Evolutionary conservation across 2,113 vertebrate genomes (phyloP).

Genomic region (Elgaria multicarinata): DNA sequence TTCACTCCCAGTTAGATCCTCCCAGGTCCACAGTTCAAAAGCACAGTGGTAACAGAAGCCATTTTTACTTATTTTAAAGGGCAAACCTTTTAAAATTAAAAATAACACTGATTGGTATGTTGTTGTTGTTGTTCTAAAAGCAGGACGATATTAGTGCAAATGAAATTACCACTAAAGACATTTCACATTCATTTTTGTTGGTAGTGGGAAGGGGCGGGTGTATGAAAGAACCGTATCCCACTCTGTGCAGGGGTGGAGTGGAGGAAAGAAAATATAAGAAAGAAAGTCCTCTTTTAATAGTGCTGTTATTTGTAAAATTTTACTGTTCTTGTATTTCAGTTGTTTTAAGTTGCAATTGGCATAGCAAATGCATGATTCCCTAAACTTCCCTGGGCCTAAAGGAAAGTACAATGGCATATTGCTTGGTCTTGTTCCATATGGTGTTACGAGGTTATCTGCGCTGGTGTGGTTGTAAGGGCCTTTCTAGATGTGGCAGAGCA

Average conservation of each 20-base stretch:
- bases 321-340: conserved; percentile 35
- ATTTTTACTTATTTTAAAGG: conserved; percentile 83
- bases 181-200: conserved; percentile 76
- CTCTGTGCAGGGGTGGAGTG: conserved; percentile 45
- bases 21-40: conserved; percentile 74
- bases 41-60: conserved; percentile 78
- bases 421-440: neutral
- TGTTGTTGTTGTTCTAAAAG: conserved; percentile 76
- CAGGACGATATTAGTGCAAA: conserved; percentile 72
- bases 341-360: conserved; percentile 57
- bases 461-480: neutral
- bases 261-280: conserved; percentile 6
- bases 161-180: conserved; percentile 73
- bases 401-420: conserved; percentile 34
- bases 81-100: conserved; percentile 80
- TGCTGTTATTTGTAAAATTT: conserved; percentile 56
- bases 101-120: conserved; percentile 77
- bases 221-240: conserved; percentile 41
- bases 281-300: conserved; percentile 49
- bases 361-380: conserved; percentile 44
- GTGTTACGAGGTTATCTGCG: neutral
- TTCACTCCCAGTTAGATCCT: conserved; percentile 72
- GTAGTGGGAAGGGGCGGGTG: conserved; percentile 46
- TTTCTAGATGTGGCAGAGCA: neutral
- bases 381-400: neutral